Base-by-base conservation (phyloP, 2,888 invertebrate species). In the Cosmia trapezina region DNA sequence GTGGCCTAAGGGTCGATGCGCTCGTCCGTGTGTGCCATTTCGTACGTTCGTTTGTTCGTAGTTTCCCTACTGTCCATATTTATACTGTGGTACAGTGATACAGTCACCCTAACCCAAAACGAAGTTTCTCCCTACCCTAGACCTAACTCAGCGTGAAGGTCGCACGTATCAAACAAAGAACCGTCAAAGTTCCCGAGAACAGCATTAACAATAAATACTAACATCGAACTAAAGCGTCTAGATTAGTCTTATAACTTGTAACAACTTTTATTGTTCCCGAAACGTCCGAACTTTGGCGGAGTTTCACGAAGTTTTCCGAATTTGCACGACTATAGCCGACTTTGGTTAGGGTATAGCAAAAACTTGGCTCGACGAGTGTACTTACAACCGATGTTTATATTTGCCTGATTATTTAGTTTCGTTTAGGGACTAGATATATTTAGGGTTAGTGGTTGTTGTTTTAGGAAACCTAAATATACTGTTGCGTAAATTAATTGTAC, bases 151-250 rank as follows among this genome's bases (percentile, higher is more conserved):
- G 28, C 45, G 14, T 60, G 70, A 70, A 79, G 71, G 81, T 59
- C 81, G 6, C 49, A 53, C 51, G 53, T 54, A 66, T 49, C 66
- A 73, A 63, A 68, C 54, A 71, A 68, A 54, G 61, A 71, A 62
- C 41, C 56, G 69, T 64, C 81, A 69, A 81, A 78, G 67, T 81
- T 73, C 37, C 65, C 51, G 68, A 66, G 61, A 81, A 77, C 61
- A 77, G 73, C 54, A 78, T 81, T 81, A 81, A 69, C 81, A 74
- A 81, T 81, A 81, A 81, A 81, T 81, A 78, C 82, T 81, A 63
- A 78, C 78, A 71, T 70, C 53, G 56, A 73, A 81, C 64, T 78
- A 60, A 81, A 73, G 65, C 66, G 70, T 70, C 70, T 76, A 80
- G 76, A 84, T 84, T 84, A 84, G 74, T 75, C 78, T 75, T 57